Evolutionary conservation across 2,797 vertebrate genomes (phyloP), one percentile per base, ranked within the genome.

Genomic region (Brachyalestes nurse): DNA sequence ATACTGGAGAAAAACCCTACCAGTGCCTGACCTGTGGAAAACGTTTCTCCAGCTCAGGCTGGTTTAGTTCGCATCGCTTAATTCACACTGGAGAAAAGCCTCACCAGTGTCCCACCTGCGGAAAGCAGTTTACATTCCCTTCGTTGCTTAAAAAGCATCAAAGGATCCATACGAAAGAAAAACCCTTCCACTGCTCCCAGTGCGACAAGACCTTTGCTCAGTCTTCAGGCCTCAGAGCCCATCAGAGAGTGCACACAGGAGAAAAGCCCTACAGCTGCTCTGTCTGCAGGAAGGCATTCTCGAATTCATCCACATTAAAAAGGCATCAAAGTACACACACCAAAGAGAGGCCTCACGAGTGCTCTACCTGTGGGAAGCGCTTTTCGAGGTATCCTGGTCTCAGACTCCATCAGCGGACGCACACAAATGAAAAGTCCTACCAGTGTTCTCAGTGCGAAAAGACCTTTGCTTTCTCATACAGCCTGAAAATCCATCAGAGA

Each of bases 201-300:
- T 42, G 40, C 7, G 40, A 7, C 40, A 42, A 42, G 3, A 42
- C 3, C 7, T 42, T 42, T 42, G 3, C 40, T 42, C 40, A 42
- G 40, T 28, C 58, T 6, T 53, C 60, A 9, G 69, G 51, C 0
- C 38, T 82, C 14, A 65, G 47, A 28, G 47, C 65, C 38, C 75
- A 77, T 69, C 49, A 51, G 57, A 62, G 75, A 7, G 42, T 64
- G 13, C 80, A 77, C 21, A 77, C 49, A 1, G 69, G 69, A 19
- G 81, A 78, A 66, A 73, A 60, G 42, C 75, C 81, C 0, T 78
- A 72, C 75, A 21, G 16, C 9, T 66, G 65, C 62, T n/a, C 47
- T 1, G 16, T 53, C 47, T 53, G 69, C 1, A 7, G 14, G 4
- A 34, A 17, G 47, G 28, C 1, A 2, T 71, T 53, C 10, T 28